Conservation (phyloP, 2,888 invertebrate species). For the Rhogogaster chlorosoma region DNA sequence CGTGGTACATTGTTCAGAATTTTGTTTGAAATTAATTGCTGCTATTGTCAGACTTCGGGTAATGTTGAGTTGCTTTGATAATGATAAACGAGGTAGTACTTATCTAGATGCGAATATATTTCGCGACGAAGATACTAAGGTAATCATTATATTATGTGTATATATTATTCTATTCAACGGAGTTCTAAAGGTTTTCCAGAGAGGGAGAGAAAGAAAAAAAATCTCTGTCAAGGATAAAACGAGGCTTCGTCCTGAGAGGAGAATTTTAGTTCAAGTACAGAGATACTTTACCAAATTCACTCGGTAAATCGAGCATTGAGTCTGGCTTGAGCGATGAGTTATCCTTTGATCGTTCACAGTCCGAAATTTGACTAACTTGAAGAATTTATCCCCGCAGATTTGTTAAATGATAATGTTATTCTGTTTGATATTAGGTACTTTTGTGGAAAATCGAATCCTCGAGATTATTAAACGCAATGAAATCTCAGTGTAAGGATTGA, state of each 20-base stretch:
- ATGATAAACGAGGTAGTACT: background rate
- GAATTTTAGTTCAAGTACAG: background rate
- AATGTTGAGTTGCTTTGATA: background rate
- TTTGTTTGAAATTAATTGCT: background rate
- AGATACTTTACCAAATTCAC: background rate
- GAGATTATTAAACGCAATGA: background rate
- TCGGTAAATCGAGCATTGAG: constrained; percentile 22
- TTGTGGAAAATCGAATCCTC: background rate
- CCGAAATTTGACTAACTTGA: background rate
- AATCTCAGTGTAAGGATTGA: background rate
- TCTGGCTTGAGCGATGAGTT: background rate
- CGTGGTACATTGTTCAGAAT: background rate
- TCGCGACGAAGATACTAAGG: background rate
- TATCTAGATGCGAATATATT: background rate
- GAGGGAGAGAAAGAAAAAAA: background rate
- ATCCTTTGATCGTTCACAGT: constrained; percentile 16
- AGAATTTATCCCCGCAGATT: background rate
- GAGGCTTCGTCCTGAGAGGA: background rate
- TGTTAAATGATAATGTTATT: background rate
- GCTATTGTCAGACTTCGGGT: background rate
- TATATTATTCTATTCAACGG: background rate
- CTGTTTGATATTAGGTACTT: background rate
- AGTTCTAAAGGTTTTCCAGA: background rate
- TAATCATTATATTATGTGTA: background rate
- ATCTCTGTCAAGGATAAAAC: background rate